Evolutionary conservation across 2,113 vertebrate genomes (phyloP), one percentile per base, ranked within the genome.

Genomic region (Tyto alba): DNA sequence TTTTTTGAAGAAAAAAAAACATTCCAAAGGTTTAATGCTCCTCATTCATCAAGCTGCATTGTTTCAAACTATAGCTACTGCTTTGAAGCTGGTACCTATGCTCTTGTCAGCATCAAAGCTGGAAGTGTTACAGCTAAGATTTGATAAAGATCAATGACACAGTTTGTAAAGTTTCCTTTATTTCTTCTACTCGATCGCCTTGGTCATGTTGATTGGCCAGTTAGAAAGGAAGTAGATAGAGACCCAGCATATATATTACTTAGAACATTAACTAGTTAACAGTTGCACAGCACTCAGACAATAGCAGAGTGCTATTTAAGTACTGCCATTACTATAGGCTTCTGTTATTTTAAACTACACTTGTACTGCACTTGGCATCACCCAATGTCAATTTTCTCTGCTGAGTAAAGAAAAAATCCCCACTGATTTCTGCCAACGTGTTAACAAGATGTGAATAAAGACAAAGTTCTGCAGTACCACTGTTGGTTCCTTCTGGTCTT

Each of bases 341-440:
- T 73, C 77, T 79, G 91, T 69, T 85, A 63, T 91, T 94, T 86
- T 63, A 88, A 94, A 88, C 67, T 71, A 45, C 76, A 74, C 76
- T 78, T 81, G 81, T 30, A 68, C 66, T 84, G 85, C 40, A 43
- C 82, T 94, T 87, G 93, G 89, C 82, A 80, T 96, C 85, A 67
- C 82, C 85, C 75, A 45, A 45, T 8, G 6, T 62, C 89, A 41
- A 79, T 89, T 85, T 88, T 85, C 68, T 78, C 82, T 87, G 85
- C 87, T 90, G 64, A 88, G 90, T 73, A 77, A 75, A 85, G 53
- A 45, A 63, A 40, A 95, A 71, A 59, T 67, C 84, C 89, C 91
- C 5, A 10, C 81, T 71, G 83, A 36, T 62, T 57, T 85, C 48
- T 89, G 94, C 91, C 89, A 47, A 45, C 0, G 30, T 20, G 53